Evolutionary conservation across 2,797 vertebrate genomes (phyloP), one percentile per base, ranked within the genome.

Genomic region (Gambelia wislizenii): DNA sequence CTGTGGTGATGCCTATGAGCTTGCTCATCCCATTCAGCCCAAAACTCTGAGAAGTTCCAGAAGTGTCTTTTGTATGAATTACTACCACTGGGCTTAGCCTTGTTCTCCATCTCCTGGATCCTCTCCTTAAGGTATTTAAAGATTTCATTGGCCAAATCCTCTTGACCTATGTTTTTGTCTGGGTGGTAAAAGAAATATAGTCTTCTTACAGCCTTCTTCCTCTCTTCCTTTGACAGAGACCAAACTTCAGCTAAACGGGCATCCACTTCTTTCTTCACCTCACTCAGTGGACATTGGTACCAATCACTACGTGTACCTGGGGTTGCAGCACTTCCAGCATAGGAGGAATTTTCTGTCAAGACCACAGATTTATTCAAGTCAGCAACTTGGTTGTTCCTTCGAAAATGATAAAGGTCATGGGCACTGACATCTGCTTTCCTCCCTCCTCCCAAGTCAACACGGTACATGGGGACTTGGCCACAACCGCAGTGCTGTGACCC

Each of bases 101-200:
- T 94, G 1, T 76, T 90, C 30, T 81, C 91, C 2, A 95, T 94
- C 16, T 97, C 96, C 20, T 95, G 87, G 64, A 97, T 91, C 93
- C 1, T 94, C 61, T 96, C 96, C 75, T 91, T 30, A 82, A 98
- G 72, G 84, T 98, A 98, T 91, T 97, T 96, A 82, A 96, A 97
- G 10, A 97, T 96, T 83, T 97, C 96, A 0, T 78, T 97, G 80
- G 97, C 94, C 0, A 97, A 92, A 25, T 27, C 6, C 12, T 86
- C 0, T 6, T 95, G 94, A 47, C 95, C 96, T 4, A 30, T 91
- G 86, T 98, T 98, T 94, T 98, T 98, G 95, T 98, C 97, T 83
- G 98, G 97, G 85, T 98, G 98, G 96, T 97, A 98, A 85, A 84
- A 96, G 0, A 98, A 95, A 91, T 96, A 98, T 42, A 98, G 92